Evolutionary conservation across 1,140 invertebrate species (phyloP).

Genomic region (Homalodisca vitripennis): DNA sequence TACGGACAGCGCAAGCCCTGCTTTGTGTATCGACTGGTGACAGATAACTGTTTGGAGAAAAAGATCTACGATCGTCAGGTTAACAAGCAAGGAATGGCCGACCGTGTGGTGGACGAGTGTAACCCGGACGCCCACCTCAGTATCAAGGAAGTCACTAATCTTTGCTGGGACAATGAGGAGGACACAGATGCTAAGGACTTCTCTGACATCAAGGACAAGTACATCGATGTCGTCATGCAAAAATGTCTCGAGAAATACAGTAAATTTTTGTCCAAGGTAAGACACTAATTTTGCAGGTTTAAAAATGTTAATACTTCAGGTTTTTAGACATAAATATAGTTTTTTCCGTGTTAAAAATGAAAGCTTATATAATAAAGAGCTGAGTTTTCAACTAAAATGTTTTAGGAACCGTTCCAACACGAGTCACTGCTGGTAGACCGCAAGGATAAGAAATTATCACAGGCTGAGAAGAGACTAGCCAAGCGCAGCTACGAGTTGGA

Average conservation of each 20-base stretch:
- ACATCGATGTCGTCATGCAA: slow-evolving; percentile 79
- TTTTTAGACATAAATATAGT: too few relatives aligned
- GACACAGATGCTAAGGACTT: slow-evolving; percentile 72
- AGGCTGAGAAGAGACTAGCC: slow-evolving; percentile 91
- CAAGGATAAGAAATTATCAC: slow-evolving; percentile 93
- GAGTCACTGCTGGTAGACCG: slow-evolving; percentile 94
- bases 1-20: slow-evolving; percentile 95
- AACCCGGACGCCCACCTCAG: slow-evolving; percentile 95
- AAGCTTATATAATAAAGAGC: too few relatives aligned
- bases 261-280: slow-evolving; percentile 67
- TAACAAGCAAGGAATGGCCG: slow-evolving; percentile 96
- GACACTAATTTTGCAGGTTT: too few relatives aligned
- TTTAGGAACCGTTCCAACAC: slow-evolving; percentile 89
- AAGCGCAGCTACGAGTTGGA: slow-evolving; percentile 92
- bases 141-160: slow-evolving; percentile 90
- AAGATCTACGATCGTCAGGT: slow-evolving; percentile 98
- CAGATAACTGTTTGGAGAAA: slow-evolving; percentile 95
- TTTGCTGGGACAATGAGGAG: slow-evolving; percentile 90
- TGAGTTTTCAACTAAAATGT: too few relatives aligned
- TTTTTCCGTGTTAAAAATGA: too few relatives aligned
- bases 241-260: slow-evolving; percentile 67
- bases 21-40: slow-evolving; percentile 95
- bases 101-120: slow-evolving; percentile 96
- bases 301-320: too few relatives aligned
- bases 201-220: slow-evolving; percentile 64